Conservation (phyloP, 2,888 invertebrate genomes). For the Dryobota labecula region DNA sequence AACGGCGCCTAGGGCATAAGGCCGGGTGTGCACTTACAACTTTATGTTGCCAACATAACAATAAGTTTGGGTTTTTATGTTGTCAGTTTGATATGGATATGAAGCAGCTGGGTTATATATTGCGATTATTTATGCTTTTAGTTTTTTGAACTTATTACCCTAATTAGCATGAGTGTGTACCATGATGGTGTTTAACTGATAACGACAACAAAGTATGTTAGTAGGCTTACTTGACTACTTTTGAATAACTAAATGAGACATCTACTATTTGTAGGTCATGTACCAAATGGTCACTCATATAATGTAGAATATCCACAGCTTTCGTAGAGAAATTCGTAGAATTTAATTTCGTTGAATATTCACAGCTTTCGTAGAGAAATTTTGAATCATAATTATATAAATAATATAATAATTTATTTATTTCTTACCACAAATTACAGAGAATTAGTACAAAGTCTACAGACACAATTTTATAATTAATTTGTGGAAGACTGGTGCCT, state of each 20-base stretch:
- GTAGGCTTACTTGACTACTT: not conserved
- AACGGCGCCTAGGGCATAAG: constrained; percentile 71
- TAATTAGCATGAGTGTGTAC: constrained; percentile 5
- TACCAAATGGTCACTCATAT: not conserved
- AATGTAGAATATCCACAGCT: not conserved
- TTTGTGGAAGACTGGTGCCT: too few species aligned
- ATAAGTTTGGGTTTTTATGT: constrained; percentile 50
- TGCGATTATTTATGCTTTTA: constrained; percentile 24
- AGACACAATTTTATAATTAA: too few species aligned
- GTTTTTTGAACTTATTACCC: constrained; percentile 24
- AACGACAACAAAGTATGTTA: not conserved
- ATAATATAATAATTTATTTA: too few species aligned
- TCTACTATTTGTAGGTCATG: not conserved
- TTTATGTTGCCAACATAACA: constrained; percentile 50
- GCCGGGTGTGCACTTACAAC: constrained; percentile 58
- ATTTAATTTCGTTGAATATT: too few species aligned
- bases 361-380: too few species aligned
- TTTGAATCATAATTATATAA: too few species aligned
- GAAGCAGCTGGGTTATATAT: constrained; percentile 46
- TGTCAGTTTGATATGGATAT: constrained; percentile 35
- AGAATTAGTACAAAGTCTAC: too few species aligned
- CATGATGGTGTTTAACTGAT: constrained; percentile 9
- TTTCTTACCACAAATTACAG: too few species aligned
- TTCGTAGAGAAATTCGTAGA: not conserved
- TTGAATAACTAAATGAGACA: not conserved